phyloP scores from a whole-genome alignment of 2,888 invertebrate species.

The Lycia hirtaria region DNA sequence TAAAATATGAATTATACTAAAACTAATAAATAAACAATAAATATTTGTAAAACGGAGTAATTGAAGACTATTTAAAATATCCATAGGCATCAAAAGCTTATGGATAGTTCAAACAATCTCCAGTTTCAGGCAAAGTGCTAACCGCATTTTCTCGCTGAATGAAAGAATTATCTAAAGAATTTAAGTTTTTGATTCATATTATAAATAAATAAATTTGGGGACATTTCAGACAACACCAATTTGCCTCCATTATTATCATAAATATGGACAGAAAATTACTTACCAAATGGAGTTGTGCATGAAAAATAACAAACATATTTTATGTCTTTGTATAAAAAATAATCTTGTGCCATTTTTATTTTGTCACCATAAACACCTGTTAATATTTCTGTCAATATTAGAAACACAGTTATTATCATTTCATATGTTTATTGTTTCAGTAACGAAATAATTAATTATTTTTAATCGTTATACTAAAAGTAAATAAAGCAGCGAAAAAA shows the following conservation, averaged over 20 bases:
- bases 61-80: too few relatives aligned
- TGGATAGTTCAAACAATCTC: too few relatives aligned
- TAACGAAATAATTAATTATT: neutral
- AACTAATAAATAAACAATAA: too few relatives aligned
- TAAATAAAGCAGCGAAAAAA: neutral
- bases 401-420: conserved; percentile 24
- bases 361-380: conserved; percentile 27
- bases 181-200: too few relatives aligned
- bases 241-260: too few relatives aligned
- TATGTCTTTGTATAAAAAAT: conserved; percentile 52
- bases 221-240: neutral
- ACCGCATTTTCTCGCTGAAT: too few relatives aligned
- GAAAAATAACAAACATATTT: conserved; percentile 57
- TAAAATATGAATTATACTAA: too few relatives aligned
- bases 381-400: conserved; percentile 12
- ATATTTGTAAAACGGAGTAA: too few relatives aligned
- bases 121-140: too few relatives aligned
- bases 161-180: too few relatives aligned
- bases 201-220: neutral
- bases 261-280: conserved; percentile 33
- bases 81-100: too few relatives aligned
- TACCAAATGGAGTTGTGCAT: conserved; percentile 53
- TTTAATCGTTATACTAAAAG: neutral
- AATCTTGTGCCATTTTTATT: conserved; percentile 51
- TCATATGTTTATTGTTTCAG: neutral